Evolutionary conservation across 1,140 invertebrate genomes (phyloP), one percentile per base, ranked within the genome.

Genomic region (Formica exsecta): DNA sequence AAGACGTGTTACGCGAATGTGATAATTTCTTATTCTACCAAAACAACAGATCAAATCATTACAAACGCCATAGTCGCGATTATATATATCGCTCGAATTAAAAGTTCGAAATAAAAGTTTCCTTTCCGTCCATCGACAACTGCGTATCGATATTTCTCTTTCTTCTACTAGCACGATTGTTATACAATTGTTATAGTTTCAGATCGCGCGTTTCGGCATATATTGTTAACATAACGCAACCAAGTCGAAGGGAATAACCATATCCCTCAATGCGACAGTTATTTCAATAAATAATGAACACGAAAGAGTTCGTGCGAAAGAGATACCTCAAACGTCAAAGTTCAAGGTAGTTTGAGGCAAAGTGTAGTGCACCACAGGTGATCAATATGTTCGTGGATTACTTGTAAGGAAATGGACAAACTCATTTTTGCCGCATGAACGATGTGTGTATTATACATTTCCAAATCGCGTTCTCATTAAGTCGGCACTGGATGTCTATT

Each of bases 241-340:
- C 36, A 44, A 80, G 51, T 76, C 44, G 41, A 54, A 75, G 32
- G 32, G 44, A 85, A 80, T 85, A 83, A 83, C 25, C 79, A 83
- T 83, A 54, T 83, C 51, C 66, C 54, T 44, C 41, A 48, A 57
- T 64, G 71, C 70, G 70, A 68, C 54, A 48, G 73, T 88, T 83
- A 88, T 86, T 92, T 90, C 83, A 90, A 91, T 91, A 89, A 89
- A 73, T 91, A 91, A 92, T 80, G 85, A 86, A 74, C 57, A 59
- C 44, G 85, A 89, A 89, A 85, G 86, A 88, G 80, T 89, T 48
- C 61, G 83, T 71, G 85, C 86, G 80, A 88, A 92, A 89, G 86
- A 87, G 85, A 89, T 84, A 88, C 87, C 77, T 83, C 80, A 84
- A 91, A 91, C 87, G 88, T 86, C 86, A 92, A 92, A 92, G 92